Evolutionary conservation across 2,888 invertebrate species (phyloP).

Genomic region (Brachycybe producta): DNA sequence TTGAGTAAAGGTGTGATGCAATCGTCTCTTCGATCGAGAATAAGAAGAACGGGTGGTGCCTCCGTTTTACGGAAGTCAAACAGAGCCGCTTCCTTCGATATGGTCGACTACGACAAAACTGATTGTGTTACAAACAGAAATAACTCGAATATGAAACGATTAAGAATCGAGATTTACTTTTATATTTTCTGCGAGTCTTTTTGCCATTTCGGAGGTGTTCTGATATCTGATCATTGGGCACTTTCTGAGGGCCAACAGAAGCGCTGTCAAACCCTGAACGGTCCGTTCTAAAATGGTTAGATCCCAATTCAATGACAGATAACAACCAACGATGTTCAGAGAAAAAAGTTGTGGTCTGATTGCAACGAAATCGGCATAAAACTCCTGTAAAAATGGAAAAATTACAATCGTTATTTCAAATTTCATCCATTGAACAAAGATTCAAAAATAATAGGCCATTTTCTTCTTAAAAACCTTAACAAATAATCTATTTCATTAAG

Average conservation of each 20-base stretch:
- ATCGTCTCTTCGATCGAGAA: conserved; percentile 87
- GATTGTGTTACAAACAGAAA: not conserved
- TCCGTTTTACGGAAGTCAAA: conserved; percentile 65
- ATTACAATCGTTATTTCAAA: conserved; percentile 1
- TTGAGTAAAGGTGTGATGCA: conserved; percentile 89
- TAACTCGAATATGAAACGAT: not conserved
- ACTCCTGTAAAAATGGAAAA: conserved; percentile 50
- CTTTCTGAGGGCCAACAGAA: conserved; percentile 78
- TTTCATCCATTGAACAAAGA: not conserved
- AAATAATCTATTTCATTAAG: too few species aligned
- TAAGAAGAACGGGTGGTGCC: conserved; percentile 64
- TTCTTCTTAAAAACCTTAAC: not conserved
- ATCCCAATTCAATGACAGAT: conserved; percentile 49
- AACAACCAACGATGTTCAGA: conserved; percentile 37
- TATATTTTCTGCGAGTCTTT: conserved; percentile 69
- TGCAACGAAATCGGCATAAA: conserved; percentile 90
- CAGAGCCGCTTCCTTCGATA: conserved; percentile 72
- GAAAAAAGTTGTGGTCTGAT: conserved; percentile 80
- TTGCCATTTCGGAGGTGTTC: conserved; percentile 69
- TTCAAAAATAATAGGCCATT: not conserved
- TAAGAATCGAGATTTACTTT: conserved; percentile 35
- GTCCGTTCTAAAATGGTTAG: conserved; percentile 61
- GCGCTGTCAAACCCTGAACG: conserved; percentile 69
- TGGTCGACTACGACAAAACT: conserved; percentile 47
- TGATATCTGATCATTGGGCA: conserved; percentile 81